A percentile compares a stretch with the other conserved stretches of the same genome.
phyloP scores from a whole-genome alignment of 2,888 invertebrate genomes.

The Chrysolina oricalcia region DNA sequence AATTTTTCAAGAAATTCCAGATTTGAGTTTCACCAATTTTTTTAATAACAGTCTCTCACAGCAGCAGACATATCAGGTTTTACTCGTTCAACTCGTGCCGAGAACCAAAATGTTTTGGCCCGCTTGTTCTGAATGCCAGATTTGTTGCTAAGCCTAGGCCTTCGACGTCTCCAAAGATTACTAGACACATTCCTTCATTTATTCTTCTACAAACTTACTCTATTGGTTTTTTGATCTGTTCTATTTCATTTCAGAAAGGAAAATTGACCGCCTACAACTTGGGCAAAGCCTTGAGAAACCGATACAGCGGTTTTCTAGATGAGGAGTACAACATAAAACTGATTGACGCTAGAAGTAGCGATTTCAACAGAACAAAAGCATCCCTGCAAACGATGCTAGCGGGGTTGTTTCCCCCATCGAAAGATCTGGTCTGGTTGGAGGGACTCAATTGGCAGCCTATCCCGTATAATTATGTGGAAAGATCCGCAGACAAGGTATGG shows the following conservation, averaged over 20 bases:
- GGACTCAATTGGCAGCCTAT: constrained; percentile 65
- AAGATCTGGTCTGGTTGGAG: constrained; percentile 75
- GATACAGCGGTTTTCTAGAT: constrained; percentile 77
- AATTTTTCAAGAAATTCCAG: no score
- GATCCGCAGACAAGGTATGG: constrained; percentile 53
- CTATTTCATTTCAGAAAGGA: constrained; percentile 69
- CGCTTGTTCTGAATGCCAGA: no score
- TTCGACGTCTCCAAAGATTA: no score
- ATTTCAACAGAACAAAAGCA: constrained; percentile 82
- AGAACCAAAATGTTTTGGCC: no score
- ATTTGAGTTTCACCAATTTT: no score
- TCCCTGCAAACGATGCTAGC: constrained; percentile 80
- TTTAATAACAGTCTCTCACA: no score
- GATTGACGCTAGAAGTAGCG: constrained; percentile 75
- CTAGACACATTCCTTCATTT: no score
- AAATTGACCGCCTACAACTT: constrained; percentile 77
- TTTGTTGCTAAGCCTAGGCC: no score
- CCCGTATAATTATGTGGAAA: constrained; percentile 56
- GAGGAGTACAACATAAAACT: constrained; percentile 75
- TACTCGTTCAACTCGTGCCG: no score
- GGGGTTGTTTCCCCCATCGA: constrained; percentile 78
- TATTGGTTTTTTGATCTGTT: no score
- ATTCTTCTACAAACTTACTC: no score
- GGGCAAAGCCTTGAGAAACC: constrained; percentile 77
- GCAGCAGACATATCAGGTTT: no score